Percentiles rank a stretch among this genome's conserved stretches.
These are phyloP conservation scores for Embidobia sp. DNA, from an alignment of 2,888 invertebrate genomes.

Conservation along the genomic window DNA sequence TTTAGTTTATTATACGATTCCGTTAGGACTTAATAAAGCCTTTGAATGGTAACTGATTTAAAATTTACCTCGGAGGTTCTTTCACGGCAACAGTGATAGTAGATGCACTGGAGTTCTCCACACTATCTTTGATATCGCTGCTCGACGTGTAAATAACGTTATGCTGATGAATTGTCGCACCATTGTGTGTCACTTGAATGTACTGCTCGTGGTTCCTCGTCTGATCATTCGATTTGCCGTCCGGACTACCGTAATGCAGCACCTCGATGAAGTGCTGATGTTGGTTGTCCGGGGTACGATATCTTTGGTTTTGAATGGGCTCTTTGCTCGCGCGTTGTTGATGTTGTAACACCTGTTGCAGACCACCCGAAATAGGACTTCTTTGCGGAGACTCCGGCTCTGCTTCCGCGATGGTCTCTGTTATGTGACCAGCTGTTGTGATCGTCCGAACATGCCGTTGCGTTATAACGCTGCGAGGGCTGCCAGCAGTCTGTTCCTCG, in stretches of 20 bases:
- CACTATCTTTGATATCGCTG: conserved; percentile 54
- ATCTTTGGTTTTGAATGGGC: conserved; percentile 55
- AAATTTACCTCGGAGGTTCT: conserved; percentile 79
- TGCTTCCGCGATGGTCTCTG: conserved; percentile 74
- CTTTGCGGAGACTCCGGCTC: conserved; percentile 74
- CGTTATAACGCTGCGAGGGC: conserved; percentile 83
- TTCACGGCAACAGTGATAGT: conserved; percentile 79
- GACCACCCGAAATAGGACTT: conserved; percentile 63
- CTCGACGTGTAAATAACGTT: conserved; percentile 74
- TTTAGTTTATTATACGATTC: too few relatives aligned
- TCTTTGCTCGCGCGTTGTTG: conserved; percentile 73
- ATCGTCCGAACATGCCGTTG: conserved; percentile 84
- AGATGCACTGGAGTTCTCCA: conserved; percentile 8
- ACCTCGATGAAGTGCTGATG: conserved; percentile 76
- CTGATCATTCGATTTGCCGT: conserved; percentile 65
- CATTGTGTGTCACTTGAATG: conserved; percentile 53
- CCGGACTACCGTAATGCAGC: conserved; percentile 71
- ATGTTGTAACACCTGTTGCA: conserved; percentile 76
- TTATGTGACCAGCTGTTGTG: conserved; percentile 85
- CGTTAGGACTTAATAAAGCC: too few relatives aligned
- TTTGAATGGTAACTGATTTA: too few relatives aligned
- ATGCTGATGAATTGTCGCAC: conserved; percentile 68
- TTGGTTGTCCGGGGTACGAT: conserved; percentile 69
- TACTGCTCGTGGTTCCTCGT: conserved; percentile 62
- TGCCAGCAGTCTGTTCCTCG: conserved; percentile 71